Evolutionary conservation across 1,140 invertebrate genomes (phyloP).

Genomic region (Ditylenchus dipsaci): DNA sequence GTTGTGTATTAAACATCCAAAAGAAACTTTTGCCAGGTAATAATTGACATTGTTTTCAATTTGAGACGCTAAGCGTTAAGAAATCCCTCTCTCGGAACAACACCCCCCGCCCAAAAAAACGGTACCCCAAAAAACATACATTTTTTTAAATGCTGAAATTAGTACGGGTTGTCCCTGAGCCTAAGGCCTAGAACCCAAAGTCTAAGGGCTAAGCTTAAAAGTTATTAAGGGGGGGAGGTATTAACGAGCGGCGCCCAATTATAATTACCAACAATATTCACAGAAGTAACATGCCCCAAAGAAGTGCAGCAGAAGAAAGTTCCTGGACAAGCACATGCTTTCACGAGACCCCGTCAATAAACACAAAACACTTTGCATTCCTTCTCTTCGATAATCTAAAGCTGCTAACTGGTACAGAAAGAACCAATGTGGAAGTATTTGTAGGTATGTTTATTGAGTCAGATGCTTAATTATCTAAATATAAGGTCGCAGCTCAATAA

Average conservation of each 20-base stretch:
- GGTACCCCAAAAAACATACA: background rate
- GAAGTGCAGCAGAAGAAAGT: background rate
- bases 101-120: background rate
- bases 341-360: conserved; percentile 10
- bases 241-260: no score
- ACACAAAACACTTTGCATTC: conserved; percentile 17
- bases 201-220: no score
- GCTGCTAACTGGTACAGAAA: background rate
- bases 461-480: no score
- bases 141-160: no score
- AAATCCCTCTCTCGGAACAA: no score
- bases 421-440: no score
- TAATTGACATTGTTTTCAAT: background rate
- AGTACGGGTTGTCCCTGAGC: no score
- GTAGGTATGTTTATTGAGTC: no score
- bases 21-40: conserved; percentile 16
- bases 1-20: conserved; percentile 3
- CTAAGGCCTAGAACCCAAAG: no score
- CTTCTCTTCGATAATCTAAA: conserved; percentile 25
- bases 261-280: background rate
- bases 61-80: no score
- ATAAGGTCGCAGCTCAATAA: no score
- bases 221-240: no score
- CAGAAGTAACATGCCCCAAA: conserved; percentile 21
- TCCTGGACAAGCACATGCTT: conserved; percentile 11